phyloP scores from a whole-genome alignment of 2,797 vertebrate species.

The Agapornis canus region DNA sequence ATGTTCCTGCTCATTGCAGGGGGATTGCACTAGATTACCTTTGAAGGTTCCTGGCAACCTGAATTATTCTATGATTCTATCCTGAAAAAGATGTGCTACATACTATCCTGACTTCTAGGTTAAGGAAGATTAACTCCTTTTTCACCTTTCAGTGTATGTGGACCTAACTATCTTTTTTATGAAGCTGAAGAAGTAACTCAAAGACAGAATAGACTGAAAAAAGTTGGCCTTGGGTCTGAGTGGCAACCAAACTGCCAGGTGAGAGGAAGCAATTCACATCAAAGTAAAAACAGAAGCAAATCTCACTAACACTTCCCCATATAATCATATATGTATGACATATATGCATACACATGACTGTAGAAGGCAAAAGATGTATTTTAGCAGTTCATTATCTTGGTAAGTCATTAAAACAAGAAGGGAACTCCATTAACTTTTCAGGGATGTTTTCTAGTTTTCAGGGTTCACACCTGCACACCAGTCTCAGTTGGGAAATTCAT shows the following conservation, averaged over 20 bases:
- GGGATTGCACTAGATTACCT: background rate
- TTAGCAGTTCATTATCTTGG: background rate
- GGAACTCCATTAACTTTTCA: background rate
- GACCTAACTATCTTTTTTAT: background rate
- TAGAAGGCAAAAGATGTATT: background rate
- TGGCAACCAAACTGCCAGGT: background rate
- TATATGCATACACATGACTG: background rate
- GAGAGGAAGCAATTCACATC: background rate
- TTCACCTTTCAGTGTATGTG: background rate
- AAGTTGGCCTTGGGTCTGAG: background rate
- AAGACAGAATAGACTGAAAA: background rate
- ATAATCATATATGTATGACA: background rate
- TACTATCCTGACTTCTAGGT: background rate
- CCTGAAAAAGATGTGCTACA: background rate
- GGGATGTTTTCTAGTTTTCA: background rate
- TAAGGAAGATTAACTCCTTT: background rate
- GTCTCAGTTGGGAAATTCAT: background rate
- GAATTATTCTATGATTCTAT: background rate
- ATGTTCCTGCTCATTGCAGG: background rate
- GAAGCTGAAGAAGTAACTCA: background rate
- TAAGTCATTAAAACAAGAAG: background rate
- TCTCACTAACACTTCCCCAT: background rate
- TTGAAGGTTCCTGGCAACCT: background rate
- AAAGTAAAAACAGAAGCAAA: background rate
- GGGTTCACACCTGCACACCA: background rate